phyloP scores from a whole-genome alignment of 2,888 invertebrate genomes.

The Fragum sueziense region DNA sequence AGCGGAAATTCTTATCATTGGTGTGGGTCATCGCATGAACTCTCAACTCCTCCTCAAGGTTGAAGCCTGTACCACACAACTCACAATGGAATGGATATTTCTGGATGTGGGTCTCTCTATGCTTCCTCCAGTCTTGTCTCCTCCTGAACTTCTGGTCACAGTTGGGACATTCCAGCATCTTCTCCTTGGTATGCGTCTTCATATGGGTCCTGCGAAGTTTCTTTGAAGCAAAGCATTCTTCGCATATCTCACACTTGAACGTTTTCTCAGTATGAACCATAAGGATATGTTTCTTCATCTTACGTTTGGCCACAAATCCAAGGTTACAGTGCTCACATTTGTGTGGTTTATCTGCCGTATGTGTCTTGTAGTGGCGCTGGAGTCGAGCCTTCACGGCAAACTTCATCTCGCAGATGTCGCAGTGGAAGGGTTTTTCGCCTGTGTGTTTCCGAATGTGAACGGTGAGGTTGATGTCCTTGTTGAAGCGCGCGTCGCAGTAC shows the following conservation, averaged over 20 bases:
- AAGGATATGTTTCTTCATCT: background rate
- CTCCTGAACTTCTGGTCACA: background rate
- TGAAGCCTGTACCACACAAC: slow-evolving; percentile 5
- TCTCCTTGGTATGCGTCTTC: background rate
- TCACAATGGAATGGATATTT: slow-evolving; percentile 5
- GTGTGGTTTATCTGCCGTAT: background rate
- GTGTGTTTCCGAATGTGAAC: background rate
- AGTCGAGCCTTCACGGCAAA: slow-evolving; percentile 3
- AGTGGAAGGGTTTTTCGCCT: background rate
- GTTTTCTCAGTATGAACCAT: slow-evolving; percentile 7
- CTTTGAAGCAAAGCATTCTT: slow-evolving; percentile 1
- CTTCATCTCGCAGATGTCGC: background rate
- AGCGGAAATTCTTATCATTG: slow-evolving; percentile 1
- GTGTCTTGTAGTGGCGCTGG: slow-evolving; percentile 4
- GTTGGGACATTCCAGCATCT: background rate
- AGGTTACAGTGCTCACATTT: slow-evolving; percentile 6
- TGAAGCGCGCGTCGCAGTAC: background rate
- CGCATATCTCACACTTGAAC: slow-evolving; percentile 6
- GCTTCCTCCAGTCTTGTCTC: background rate
- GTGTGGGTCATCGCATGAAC: background rate
- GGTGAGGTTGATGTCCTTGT: background rate
- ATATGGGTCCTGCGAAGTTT: background rate
- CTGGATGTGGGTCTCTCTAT: slow-evolving; percentile 1
- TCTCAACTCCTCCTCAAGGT: background rate
- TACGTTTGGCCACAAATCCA: slow-evolving; percentile 1